Evolutionary conservation across 2,113 vertebrate genomes (phyloP).

Genomic region (Eulacestoma nigropectus): DNA sequence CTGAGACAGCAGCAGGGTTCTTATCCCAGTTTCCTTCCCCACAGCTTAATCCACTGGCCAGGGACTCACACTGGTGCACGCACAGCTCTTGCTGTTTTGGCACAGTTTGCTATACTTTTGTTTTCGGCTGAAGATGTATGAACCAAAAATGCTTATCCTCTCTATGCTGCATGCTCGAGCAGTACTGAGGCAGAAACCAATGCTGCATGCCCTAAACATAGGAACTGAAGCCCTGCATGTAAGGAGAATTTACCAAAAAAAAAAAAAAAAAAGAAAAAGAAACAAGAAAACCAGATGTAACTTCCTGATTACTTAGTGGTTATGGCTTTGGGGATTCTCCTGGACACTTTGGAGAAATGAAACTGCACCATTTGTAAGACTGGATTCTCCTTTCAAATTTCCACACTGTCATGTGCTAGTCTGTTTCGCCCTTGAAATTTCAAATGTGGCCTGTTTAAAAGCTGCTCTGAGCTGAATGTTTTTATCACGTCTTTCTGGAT

Average conservation of each 20-base stretch:
- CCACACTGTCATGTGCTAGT: accelerated
- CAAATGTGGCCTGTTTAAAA: background rate
- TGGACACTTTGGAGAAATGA: background rate
- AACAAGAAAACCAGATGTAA: background rate
- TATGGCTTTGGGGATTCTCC: background rate
- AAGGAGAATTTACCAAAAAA: background rate
- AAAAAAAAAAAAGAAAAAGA: background rate
- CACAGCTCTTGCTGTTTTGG: background rate
- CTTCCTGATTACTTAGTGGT: background rate
- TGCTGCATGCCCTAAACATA: background rate
- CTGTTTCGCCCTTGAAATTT: background rate
- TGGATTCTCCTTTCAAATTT: background rate
- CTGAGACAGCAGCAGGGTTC: background rate
- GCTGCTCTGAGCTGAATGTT: background rate
- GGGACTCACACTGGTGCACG: background rate
- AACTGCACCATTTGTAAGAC: background rate
- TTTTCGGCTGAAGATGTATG: background rate
- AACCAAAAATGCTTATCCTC: background rate
- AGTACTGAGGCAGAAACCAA: background rate
- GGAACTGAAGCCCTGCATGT: background rate
- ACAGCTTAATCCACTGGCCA: background rate
- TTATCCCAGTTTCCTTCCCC: background rate
- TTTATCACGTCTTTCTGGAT: background rate
- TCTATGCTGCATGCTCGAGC: background rate
- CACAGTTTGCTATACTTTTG: background rate